Conservation (phyloP, 1,140 invertebrate genomes). For the Riptortus pedestris region DNA sequence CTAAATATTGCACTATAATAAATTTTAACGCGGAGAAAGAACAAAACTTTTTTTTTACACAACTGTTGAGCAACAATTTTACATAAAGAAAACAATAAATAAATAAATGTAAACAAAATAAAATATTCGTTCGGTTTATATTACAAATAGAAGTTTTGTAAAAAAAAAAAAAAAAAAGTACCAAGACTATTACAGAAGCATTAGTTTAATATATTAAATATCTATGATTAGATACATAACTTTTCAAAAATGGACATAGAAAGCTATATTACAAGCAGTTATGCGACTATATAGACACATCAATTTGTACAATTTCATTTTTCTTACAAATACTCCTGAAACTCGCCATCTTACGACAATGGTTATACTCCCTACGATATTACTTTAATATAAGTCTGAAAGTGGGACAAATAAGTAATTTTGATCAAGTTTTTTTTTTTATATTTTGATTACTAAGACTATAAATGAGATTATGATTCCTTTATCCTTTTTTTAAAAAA, state of each 20-base stretch:
- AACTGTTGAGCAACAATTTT: neutral
- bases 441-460: too few relatives aligned
- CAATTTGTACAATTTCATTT: slow-evolving; percentile 20
- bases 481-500: too few relatives aligned
- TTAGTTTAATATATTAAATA: neutral
- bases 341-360: slow-evolving; percentile 10
- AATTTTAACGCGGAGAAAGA: neutral
- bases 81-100: slow-evolving; percentile 1
- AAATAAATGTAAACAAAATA: neutral
- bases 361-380: too few relatives aligned
- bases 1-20: slow-evolving; percentile 9
- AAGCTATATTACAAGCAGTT: slow-evolving; percentile 24
- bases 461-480: too few relatives aligned
- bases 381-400: too few relatives aligned
- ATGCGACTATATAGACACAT: slow-evolving; percentile 14
- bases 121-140: neutral
- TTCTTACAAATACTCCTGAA: slow-evolving; percentile 22
- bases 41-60: neutral
- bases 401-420: too few relatives aligned
- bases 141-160: neutral
- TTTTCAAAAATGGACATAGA: slow-evolving; percentile 43
- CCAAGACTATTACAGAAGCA: slow-evolving; percentile 10
- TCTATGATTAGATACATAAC: slow-evolving; percentile 26
- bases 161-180: neutral
- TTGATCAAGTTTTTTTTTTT: too few relatives aligned